Evolutionary conservation across 2,888 invertebrate species (phyloP), one percentile per base, ranked within the genome.

Genomic region (Bugulina stolonifera): DNA sequence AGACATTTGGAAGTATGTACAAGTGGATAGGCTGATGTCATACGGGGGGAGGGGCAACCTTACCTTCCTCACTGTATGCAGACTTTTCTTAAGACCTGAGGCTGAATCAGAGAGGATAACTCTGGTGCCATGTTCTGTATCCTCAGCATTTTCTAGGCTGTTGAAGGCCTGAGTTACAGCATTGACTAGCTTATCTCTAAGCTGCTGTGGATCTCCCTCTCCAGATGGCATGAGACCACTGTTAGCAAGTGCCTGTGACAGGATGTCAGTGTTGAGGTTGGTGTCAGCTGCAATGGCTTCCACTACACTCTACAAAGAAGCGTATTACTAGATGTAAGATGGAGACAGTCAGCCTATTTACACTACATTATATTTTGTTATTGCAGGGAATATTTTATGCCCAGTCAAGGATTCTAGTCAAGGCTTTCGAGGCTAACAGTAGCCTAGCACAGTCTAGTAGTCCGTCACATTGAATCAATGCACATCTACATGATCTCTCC

Each of bases 231-330:
- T 77, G 23, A 86, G 77, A 1, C 86, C 86, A 77, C 85, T 86
- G 76, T 85, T 85, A 75, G 86, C 85, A 71, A 88, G 78, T 0
- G 88, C 88, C 79, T 87, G 86, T 75, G 87, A 87, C 1, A 88
- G 78, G 69, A 88, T 87, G 78, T 88, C 88, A 23, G 80, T 78
- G 25, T 54, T 70, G 52, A 70, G 35, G 25, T 29, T 54, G 25
- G 10, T 54, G 25, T 70, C 70, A 23, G 70, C 70, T 5, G 70
- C 23, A 23, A 70, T n/a, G 27, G 64, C 64, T 27, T 64, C 64
- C 18, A 27, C n/a, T 34, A 64, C 64, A 64, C 29, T 64, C 64
- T 64, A 64, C 29, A 55, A 64, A 27, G 5, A 64, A 27, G 18
- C n/a, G n/a, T n/a, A n/a, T n/a, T n/a, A n/a, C n/a, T n/a, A n/a